Percentiles rank a stretch among this genome's conserved stretches.
Conservation (phyloP, 2,888 invertebrate species). For the Pristionchus exspectatus region DNA sequence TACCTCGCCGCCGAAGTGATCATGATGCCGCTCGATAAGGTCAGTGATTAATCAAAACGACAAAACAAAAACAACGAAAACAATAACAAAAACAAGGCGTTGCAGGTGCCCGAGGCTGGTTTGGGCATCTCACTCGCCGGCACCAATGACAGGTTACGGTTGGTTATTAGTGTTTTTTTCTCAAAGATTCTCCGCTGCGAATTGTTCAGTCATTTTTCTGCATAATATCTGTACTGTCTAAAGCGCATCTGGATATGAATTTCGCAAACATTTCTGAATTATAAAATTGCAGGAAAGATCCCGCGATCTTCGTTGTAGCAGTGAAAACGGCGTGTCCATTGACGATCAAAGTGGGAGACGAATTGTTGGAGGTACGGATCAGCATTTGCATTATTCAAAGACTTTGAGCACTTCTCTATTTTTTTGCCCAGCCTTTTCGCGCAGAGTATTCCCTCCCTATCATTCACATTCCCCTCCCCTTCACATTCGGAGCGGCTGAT, state of each 20-base stretch:
- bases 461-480: too few relatives aligned
- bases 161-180: background rate
- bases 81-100: conserved; percentile 72
- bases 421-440: too few relatives aligned
- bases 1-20: conserved; percentile 84
- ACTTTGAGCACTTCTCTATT: too few relatives aligned
- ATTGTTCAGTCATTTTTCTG: background rate
- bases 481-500: too few relatives aligned
- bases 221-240: background rate
- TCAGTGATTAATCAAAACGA: background rate
- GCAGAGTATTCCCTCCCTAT: too few relatives aligned
- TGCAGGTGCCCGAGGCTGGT: conserved; percentile 84
- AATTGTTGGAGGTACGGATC: conserved; percentile 89
- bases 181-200: background rate
- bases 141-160: conserved; percentile 88
- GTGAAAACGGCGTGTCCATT: conserved; percentile 89
- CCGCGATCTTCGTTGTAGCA: conserved; percentile 95
- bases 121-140: conserved; percentile 95
- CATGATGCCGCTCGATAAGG: conserved; percentile 85
- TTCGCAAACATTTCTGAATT: background rate
- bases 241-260: background rate
- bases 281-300: conserved; percentile 61
- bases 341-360: conserved; percentile 92
- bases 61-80: background rate
- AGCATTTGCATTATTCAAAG: background rate